Evolutionary conservation across 64 coral and sea anemone species (phyloP), one percentile per base, ranked within the genome.

Genomic region (Actinia tenebrosa): DNA sequence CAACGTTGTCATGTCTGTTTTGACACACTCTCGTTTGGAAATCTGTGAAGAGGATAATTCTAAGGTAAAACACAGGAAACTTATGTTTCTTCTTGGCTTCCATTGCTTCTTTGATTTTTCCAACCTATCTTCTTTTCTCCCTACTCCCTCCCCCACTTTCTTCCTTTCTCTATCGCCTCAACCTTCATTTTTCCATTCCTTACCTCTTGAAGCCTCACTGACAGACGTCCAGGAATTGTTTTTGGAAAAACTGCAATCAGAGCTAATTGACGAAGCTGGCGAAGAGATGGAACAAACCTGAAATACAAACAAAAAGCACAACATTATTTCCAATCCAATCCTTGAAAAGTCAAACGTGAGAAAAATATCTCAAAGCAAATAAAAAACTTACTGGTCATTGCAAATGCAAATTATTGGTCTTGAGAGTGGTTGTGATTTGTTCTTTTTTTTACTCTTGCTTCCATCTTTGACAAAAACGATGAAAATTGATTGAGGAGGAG

Each of bases 361-460:
- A 4, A 50, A 50, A 50, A 50, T 1, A 69, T 37, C 30, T 37
- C 30, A 37, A 71, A 71, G 22, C 3, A 26, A 71, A 10, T 26
- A 26, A 53, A 5, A 47, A 84, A 99, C 97, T 93, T 87, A 99
- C 97, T 92, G 97, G 56, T 99, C 97, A 89, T 99, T 99, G 83
- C 97, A 99, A 79, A 99, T 99, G 60, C 97, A 99, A 11, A 99
- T 95, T 53, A 99, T 95, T 86, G 97, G 97, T 30, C 97, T 83
- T 47, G 91, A 93, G 1, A 99, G 83, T 22, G 88, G 88, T 10
- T 79, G 89, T 5, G 37, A 20, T 80, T 95, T 99, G 64, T 86
- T 99, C 11, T 86, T 92, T 59, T 92, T 99, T 77, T 82, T 99
- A 16, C 75, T 78, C 71, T 95, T 95, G 37, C 83, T 78, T 45